Conservation (phyloP, 2,113 vertebrate genomes). For the Smithornis capensis region DNA sequence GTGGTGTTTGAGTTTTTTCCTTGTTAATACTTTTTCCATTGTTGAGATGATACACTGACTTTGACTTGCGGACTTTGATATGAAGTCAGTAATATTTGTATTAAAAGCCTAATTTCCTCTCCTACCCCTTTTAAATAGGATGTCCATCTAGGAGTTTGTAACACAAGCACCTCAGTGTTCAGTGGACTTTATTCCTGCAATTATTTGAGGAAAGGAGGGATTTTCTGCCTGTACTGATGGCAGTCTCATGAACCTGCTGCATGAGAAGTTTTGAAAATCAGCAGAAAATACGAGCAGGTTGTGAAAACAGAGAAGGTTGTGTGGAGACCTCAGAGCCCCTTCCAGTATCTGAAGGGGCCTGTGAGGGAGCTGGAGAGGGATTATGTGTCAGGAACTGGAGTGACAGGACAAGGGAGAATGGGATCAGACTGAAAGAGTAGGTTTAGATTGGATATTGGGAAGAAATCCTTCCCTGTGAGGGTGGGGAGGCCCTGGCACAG, state of each 20-base stretch:
- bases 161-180: neutral
- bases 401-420: neutral
- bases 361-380: neutral
- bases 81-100: neutral
- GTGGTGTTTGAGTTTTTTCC: neutral
- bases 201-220: neutral
- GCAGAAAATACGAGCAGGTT: neutral
- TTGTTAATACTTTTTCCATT: neutral
- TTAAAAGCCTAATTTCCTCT: neutral
- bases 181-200: neutral
- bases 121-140: neutral
- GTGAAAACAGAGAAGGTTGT: neutral
- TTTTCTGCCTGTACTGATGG: neutral
- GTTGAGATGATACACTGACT: neutral
- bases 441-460: accelerated
- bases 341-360: neutral
- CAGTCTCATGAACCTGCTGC: neutral
- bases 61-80: neutral
- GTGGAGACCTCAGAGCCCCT: neutral
- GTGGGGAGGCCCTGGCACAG: neutral
- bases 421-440: neutral
- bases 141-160: neutral
- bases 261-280: neutral
- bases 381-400: neutral
- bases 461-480: neutral